These are phyloP conservation scores for Drosophila varians DNA, from an alignment of 1,140 invertebrate genomes.

Conservation along the genomic window DNA sequence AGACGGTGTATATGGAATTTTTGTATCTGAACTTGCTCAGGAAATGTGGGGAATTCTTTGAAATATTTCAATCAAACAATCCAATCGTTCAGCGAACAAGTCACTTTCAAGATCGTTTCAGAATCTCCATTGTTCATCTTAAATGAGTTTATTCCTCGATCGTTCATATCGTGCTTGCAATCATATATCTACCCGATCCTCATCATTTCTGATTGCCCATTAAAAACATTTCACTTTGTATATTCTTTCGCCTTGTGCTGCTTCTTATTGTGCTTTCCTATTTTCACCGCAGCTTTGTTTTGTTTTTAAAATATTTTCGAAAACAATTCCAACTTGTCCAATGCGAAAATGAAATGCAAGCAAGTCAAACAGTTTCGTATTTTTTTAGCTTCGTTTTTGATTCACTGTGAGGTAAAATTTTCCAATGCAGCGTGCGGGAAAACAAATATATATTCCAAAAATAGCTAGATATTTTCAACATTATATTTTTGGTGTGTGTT, in stretches of 20 bases:
- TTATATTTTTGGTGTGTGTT: slow-evolving; percentile 58
- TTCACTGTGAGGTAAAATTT: slow-evolving; percentile 42
- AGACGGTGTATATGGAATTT: not conserved
- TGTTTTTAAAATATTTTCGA: slow-evolving; percentile 31
- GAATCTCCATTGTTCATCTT: slow-evolving; percentile 22
- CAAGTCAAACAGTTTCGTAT: slow-evolving; percentile 20
- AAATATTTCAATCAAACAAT: not conserved
- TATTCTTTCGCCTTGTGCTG: slow-evolving; percentile 47
- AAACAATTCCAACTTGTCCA: slow-evolving; percentile 21
- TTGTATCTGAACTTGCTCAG: slow-evolving; percentile 11
- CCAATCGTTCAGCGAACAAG: slow-evolving; percentile 4
- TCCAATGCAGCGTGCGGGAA: slow-evolving; percentile 65
- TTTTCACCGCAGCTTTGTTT: slow-evolving; percentile 29
- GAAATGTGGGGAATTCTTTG: not conserved
- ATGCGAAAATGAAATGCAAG: slow-evolving; percentile 22
- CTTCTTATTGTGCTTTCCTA: slow-evolving; percentile 9
- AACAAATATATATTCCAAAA: slow-evolving; percentile 71
- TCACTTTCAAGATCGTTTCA: slow-evolving; percentile 16
- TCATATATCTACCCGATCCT: slow-evolving; percentile 27
- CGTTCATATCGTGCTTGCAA: not conserved
- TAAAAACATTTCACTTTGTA: slow-evolving; percentile 65
- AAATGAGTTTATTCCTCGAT: slow-evolving; percentile 41
- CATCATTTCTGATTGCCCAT: slow-evolving; percentile 28
- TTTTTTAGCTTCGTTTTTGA: slow-evolving; percentile 25
- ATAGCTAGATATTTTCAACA: slow-evolving; percentile 79